Evolutionary conservation across 2,888 invertebrate species (phyloP).

Genomic region (Aethes cnicana): DNA sequence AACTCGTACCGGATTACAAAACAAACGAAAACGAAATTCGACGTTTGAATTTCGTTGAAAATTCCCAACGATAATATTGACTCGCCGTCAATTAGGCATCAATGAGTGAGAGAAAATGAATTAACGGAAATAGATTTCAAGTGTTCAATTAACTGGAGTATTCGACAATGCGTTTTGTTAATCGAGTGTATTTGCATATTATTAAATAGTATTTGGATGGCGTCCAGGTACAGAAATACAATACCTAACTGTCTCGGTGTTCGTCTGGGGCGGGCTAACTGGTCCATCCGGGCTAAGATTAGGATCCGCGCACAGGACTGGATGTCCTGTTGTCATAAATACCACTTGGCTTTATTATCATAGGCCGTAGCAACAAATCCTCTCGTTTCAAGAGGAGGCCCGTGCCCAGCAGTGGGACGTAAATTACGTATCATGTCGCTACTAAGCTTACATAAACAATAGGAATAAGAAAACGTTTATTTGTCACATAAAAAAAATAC

Average conservation of each 20-base stretch:
- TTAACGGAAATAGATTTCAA: conserved; percentile 4
- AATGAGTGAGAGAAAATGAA: conserved; percentile 15
- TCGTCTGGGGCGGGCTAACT: conserved; percentile 60
- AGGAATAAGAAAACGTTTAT: too few species aligned
- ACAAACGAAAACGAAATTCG: too few species aligned
- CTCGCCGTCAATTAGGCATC: too few species aligned
- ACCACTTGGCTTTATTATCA: too few species aligned
- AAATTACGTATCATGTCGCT: too few species aligned
- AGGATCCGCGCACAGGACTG: conserved; percentile 13
- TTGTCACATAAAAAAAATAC: too few species aligned
- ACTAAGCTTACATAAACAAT: too few species aligned
- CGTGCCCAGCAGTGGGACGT: too few species aligned
- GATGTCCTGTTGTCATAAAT: conserved; percentile 25
- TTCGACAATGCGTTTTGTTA: conserved; percentile 14
- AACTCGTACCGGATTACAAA: too few species aligned
- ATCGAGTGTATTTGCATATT: conserved; percentile 28
- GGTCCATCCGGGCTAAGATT: conserved; percentile 35
- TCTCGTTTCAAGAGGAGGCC: too few species aligned
- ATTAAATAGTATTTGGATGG: conserved; percentile 59
- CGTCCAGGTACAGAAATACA: conserved; percentile 79
- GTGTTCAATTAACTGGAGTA: conserved; percentile 10
- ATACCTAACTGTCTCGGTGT: conserved; percentile 67
- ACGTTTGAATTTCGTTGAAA: too few species aligned
- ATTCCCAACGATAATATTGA: too few species aligned
- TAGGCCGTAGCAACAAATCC: background rate